Conservation (phyloP, 2,888 invertebrate species). For the Muscina levida region DNA sequence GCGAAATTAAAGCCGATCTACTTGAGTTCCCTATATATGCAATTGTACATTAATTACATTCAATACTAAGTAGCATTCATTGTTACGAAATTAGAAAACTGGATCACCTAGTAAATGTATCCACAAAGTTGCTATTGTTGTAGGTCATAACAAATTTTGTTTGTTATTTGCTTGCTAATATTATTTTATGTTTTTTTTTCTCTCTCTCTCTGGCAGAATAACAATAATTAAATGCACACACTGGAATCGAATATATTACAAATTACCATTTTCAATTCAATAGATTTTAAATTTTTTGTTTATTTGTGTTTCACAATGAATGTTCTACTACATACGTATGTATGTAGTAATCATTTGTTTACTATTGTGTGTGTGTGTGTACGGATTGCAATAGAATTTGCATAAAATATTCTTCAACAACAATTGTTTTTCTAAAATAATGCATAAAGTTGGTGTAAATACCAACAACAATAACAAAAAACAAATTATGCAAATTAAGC, state of each 20-base stretch:
- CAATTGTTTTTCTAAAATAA: conserved; percentile 32
- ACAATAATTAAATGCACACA: conserved; percentile 33
- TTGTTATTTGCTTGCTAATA: background rate
- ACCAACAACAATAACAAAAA: conserved; percentile 4
- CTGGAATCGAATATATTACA: conserved; percentile 12
- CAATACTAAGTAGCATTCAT: too few species aligned
- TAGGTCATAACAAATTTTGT: conserved; percentile 28
- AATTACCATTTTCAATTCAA: conserved; percentile 30
- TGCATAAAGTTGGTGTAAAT: background rate
- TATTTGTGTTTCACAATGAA: too few species aligned
- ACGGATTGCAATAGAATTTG: conserved; percentile 30
- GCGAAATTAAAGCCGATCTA: too few species aligned
- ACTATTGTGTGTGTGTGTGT: conserved; percentile 16
- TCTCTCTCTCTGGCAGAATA: conserved; percentile 19
- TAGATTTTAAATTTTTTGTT: conserved; percentile 1
- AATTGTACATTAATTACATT: too few species aligned
- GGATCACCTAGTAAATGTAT: conserved; percentile 16
- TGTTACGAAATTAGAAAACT: conserved; percentile 4
- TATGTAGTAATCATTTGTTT: too few species aligned
- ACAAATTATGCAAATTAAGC: conserved; percentile 38
- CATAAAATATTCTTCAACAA: conserved; percentile 38
- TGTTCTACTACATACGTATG: too few species aligned
- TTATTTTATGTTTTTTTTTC: conserved; percentile 16
- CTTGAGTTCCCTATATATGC: too few species aligned
- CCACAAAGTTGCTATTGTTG: conserved; percentile 4